These are phyloP conservation scores for Tinea pellionella DNA, from an alignment of 2,888 invertebrate species.

Conservation along the genomic window DNA sequence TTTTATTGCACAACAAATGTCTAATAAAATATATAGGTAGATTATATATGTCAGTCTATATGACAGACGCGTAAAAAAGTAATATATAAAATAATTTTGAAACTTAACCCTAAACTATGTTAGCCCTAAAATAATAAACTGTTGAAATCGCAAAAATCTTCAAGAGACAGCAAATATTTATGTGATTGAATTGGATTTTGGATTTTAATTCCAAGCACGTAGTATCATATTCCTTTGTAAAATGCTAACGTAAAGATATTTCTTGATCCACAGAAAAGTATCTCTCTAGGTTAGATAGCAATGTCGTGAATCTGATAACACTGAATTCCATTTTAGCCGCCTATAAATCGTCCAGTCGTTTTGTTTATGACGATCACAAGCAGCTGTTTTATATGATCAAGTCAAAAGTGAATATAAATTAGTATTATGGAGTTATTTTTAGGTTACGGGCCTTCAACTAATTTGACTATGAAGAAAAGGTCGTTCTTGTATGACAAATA, in stretches of 20 bases:
- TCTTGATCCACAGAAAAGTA: constrained; percentile 8
- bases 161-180: background rate
- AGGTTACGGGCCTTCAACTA: too few species aligned
- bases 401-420: too few species aligned
- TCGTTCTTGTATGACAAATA: too few species aligned
- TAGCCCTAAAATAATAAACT: constrained; percentile 1
- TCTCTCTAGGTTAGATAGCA: background rate
- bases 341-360: constrained; percentile 15
- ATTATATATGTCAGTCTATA: too few species aligned
- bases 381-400: constrained; percentile 4
- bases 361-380: constrained; percentile 16
- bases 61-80: too few species aligned
- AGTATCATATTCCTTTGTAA: constrained; percentile 10
- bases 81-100: background rate
- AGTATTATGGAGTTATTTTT: too few species aligned
- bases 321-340: constrained; percentile 11
- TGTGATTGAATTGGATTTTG: background rate
- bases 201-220: constrained; percentile 12
- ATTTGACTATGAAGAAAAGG: too few species aligned
- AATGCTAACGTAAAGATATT: constrained; percentile 9
- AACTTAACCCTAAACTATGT: background rate
- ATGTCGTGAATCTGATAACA: constrained; percentile 6
- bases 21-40: too few species aligned
- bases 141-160: constrained; percentile 4
- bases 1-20: constrained; percentile 28